A percentile compares a stretch with the other conserved stretches of the same genome.
Conservation (phyloP, 2,888 invertebrate species). For the Brachylomia viminalis region DNA sequence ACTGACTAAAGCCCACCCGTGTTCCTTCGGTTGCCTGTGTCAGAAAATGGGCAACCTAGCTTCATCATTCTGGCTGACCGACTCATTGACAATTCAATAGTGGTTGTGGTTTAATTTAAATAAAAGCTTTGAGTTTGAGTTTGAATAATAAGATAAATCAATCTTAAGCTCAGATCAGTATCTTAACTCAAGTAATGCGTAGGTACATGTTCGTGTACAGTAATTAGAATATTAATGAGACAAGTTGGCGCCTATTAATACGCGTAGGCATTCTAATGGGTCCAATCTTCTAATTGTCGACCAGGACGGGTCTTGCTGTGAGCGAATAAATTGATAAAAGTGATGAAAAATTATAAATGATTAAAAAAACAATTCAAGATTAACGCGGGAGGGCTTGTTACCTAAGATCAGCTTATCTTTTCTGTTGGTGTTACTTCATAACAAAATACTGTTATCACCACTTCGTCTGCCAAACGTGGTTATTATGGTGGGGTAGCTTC, state of each 20-base stretch:
- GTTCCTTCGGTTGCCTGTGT: too few relatives aligned
- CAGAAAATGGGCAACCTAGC: neutral
- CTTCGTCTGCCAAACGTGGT: too few relatives aligned
- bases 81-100: neutral
- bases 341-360: too few relatives aligned
- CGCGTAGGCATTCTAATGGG: slow-evolving; percentile 50
- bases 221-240: slow-evolving; percentile 57
- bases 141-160: neutral
- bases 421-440: too few relatives aligned
- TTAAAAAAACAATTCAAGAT: too few relatives aligned
- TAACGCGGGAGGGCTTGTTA: too few relatives aligned
- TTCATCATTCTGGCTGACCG: neutral
- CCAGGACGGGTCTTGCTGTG: slow-evolving; percentile 27
- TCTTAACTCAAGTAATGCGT: slow-evolving; percentile 10
- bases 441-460: too few relatives aligned
- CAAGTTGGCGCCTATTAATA: slow-evolving; percentile 62
- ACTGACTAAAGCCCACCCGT: too few relatives aligned
- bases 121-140: neutral
- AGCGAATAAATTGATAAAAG: slow-evolving; percentile 19
- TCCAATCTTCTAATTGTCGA: slow-evolving; percentile 63
- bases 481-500: too few relatives aligned
- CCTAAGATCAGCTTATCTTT: too few relatives aligned
- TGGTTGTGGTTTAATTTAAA: neutral
- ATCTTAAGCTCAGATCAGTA: neutral
- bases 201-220: slow-evolving; percentile 4